Conservation (phyloP, 2,888 invertebrate genomes). For the Euzophera pinguis region DNA sequence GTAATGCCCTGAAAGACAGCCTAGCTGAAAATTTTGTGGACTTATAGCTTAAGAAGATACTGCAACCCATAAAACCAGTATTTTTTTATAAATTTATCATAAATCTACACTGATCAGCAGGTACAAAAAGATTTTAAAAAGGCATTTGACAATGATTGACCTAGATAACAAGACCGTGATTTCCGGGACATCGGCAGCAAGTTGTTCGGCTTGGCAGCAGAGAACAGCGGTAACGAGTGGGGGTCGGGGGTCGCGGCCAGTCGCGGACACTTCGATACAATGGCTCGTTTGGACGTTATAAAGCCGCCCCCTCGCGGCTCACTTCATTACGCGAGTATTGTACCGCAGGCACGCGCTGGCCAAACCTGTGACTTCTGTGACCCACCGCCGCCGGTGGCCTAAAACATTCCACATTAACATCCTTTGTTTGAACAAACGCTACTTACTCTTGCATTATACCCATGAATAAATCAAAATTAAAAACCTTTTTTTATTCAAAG, state of each 20-base stretch:
- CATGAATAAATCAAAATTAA: neutral
- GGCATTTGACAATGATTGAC: neutral
- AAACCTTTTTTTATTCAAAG: neutral
- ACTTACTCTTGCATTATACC: neutral
- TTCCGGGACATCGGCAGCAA: constrained; percentile 24
- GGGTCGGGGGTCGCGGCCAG: constrained; percentile 57
- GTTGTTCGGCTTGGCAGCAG: constrained; percentile 19
- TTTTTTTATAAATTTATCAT: too few species aligned
- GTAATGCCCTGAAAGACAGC: too few species aligned
- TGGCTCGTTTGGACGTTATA: constrained; percentile 71
- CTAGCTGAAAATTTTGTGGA: too few species aligned
- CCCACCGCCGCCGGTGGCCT: constrained; percentile 58
- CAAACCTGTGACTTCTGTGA: constrained; percentile 49
- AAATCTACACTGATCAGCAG: too few species aligned
- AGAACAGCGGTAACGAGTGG: constrained; percentile 53
- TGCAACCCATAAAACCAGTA: too few species aligned
- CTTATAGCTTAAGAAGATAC: too few species aligned
- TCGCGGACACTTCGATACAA: constrained; percentile 60
- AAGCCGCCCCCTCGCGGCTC: constrained; percentile 73
- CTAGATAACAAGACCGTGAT: constrained; percentile 33
- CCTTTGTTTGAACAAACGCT: constrained; percentile 37
- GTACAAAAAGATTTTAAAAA: neutral
- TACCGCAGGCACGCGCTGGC: constrained; percentile 46
- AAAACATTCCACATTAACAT: constrained; percentile 40
- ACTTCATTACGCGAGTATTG: constrained; percentile 80